Conservation (phyloP, 2,888 invertebrate species). For the Bugula neritina region DNA sequence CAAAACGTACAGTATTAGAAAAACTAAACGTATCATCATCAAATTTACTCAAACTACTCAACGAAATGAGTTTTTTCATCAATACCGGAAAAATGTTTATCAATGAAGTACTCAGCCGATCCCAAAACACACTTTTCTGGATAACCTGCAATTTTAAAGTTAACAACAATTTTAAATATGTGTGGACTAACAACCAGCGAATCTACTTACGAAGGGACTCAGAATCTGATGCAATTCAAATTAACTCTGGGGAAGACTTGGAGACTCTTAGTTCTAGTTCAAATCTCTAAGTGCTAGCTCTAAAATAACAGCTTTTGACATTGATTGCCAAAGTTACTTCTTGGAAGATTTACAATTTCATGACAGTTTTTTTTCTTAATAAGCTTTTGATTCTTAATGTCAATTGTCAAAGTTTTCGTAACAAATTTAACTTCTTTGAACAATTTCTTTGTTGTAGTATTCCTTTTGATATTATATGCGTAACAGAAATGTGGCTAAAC, state of each 20-base stretch:
- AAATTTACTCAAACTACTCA: not conserved
- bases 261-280: no score
- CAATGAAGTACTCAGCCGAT: not conserved
- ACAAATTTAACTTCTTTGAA: not conserved
- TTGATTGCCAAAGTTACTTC: no score
- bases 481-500: not conserved
- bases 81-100: not conserved
- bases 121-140: not conserved
- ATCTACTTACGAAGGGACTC: not conserved
- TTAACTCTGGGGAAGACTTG: not conserved
- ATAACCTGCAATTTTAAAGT: not conserved
- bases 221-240: not conserved
- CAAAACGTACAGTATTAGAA: not conserved
- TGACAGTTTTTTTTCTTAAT: no score
- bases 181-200: not conserved
- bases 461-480: not conserved
- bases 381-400: not conserved
- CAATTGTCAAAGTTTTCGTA: not conserved
- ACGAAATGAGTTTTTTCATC: not conserved
- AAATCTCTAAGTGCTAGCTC: no score
- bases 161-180: not conserved
- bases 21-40: not conserved
- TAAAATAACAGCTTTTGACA: no score
- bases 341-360: no score
- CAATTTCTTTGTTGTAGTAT: not conserved